Evolutionary conservation across 1,140 invertebrate genomes (phyloP).

Genomic region (Drosophila bocqueti): DNA sequence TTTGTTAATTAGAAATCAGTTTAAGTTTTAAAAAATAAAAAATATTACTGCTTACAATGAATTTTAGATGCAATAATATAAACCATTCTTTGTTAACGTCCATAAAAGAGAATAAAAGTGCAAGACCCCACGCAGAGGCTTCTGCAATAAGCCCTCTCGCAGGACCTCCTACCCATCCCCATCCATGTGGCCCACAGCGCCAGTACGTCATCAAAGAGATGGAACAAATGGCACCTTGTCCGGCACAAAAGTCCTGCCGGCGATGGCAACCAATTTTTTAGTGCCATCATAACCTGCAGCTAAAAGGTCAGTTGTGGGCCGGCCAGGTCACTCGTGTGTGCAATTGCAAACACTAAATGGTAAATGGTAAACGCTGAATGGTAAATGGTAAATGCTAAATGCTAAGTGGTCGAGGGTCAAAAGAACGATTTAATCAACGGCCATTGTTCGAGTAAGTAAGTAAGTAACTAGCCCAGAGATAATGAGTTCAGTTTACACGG

Average conservation of each 20-base stretch:
- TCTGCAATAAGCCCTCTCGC: not conserved
- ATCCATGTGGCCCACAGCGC: not conserved
- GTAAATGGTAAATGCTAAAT: constrained; percentile 9
- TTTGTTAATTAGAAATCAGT: not conserved
- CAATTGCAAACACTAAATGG: constrained; percentile 15
- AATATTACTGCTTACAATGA: too few relatives aligned
- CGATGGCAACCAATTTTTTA: constrained; percentile 22
- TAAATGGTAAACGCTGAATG: constrained; percentile 10
- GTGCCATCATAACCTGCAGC: constrained; percentile 17
- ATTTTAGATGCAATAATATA: not conserved
- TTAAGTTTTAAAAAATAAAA: not conserved
- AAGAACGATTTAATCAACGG: constrained; percentile 11
- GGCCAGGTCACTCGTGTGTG: constrained; percentile 20
- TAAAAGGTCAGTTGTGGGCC: constrained; percentile 8
- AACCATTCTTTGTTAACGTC: too few relatives aligned
- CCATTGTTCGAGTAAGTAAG: constrained; percentile 18
- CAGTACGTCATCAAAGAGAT: constrained; percentile 5
- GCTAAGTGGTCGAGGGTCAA: constrained; percentile 2
- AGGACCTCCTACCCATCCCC: not conserved
- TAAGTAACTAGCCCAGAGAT: constrained; percentile 7
- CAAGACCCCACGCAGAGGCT: not conserved
- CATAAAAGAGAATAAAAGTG: not conserved
- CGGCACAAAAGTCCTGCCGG: constrained; percentile 12
- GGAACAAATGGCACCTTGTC: constrained; percentile 20
- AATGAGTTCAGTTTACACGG: constrained; percentile 8